phyloP scores from a whole-genome alignment of 2,797 vertebrate species.

The Cuniculus paca region DNA sequence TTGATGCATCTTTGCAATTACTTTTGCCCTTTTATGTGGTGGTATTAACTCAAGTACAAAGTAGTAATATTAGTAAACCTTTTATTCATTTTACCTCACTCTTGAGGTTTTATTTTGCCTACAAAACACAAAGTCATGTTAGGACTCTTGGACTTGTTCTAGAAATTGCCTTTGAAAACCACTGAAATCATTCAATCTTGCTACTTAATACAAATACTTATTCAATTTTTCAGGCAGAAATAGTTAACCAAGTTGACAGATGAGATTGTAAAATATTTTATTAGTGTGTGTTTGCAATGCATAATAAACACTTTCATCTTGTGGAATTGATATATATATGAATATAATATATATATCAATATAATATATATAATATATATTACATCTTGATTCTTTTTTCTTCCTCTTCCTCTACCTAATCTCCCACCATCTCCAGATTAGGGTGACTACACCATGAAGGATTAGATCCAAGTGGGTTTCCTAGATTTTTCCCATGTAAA shows the following conservation, averaged over 20 bases:
- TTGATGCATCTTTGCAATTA: not conserved
- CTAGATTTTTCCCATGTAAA: not conserved
- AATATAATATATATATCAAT: too few relatives aligned
- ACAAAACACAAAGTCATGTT: not conserved
- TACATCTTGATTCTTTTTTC: not conserved
- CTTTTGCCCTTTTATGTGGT: not conserved
- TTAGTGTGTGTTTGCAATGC: not conserved
- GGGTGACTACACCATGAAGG: not conserved
- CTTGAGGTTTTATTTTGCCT: not conserved
- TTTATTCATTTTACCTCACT: not conserved
- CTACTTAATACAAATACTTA: not conserved
- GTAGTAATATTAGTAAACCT: not conserved
- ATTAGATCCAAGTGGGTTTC: not conserved
- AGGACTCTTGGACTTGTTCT: not conserved
- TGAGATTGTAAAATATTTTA: not conserved
- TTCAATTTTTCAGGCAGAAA: not conserved
- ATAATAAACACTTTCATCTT: not conserved
- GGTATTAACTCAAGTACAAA: not conserved
- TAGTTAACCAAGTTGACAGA: not conserved
- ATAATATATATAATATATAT: too few relatives aligned
- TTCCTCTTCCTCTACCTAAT: not conserved
- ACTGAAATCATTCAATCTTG: constrained; percentile 7
- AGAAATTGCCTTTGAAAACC: not conserved
- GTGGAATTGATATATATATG: not conserved
- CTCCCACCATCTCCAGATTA: not conserved